A percentile compares a stretch with the other conserved stretches of the same genome.
These are phyloP conservation scores for Hippopotamyrus pictus DNA, from an alignment of 2,797 vertebrate species.

Conservation along the genomic window DNA sequence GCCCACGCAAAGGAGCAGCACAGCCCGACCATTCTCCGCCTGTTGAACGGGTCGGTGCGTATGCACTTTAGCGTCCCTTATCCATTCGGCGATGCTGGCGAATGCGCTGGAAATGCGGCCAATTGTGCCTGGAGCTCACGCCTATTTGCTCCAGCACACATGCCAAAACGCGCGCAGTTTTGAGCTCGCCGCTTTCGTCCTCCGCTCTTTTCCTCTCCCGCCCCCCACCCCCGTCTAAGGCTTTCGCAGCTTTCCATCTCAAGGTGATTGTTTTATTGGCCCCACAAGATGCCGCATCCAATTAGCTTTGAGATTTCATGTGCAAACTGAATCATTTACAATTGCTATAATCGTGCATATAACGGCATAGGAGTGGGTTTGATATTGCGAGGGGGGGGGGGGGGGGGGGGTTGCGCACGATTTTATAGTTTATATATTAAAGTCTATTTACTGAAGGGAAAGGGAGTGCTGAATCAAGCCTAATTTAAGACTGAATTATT, in stretches of 20 bases:
- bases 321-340: not conserved
- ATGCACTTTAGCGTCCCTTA: not conserved
- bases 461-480: not conserved
- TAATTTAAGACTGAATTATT: not conserved
- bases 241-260: not conserved
- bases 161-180: not conserved
- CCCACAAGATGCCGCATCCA: not conserved
- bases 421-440: not conserved
- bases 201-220: not conserved
- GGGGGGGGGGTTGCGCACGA: not conserved
- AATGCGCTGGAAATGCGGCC: conserved; percentile 16
- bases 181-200: not conserved
- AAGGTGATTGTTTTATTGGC: not conserved
- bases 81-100: conserved; percentile 28
- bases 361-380: not conserved
- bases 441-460: not conserved
- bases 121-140: not conserved
- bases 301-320: not conserved
- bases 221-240: not conserved
- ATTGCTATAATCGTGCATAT: not conserved
- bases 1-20: conserved; percentile 57
- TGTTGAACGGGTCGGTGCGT: not conserved
- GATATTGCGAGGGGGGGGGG: not conserved
- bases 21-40: conserved; percentile 61
- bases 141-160: not conserved